These are phyloP conservation scores for Lathronympha strigana DNA, from an alignment of 2,888 invertebrate genomes.

Conservation along the genomic window DNA sequence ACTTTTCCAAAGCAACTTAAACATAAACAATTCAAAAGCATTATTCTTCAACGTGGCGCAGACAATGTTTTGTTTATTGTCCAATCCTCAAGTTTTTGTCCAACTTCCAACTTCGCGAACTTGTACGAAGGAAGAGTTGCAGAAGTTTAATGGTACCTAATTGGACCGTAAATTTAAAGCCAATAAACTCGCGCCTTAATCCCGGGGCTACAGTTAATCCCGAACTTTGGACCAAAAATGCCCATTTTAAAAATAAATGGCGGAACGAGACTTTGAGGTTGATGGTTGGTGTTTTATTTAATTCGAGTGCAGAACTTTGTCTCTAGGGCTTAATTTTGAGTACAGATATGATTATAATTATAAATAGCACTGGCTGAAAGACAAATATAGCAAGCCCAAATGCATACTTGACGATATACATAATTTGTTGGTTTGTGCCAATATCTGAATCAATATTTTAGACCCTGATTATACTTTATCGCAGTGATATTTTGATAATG, in stretches of 20 bases:
- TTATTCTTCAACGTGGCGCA: not conserved
- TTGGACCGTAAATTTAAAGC: slow-evolving; percentile 26
- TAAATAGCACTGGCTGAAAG: too few species aligned
- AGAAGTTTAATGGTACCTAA: slow-evolving; percentile 24
- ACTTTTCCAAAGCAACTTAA: not conserved
- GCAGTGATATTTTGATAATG: too few species aligned
- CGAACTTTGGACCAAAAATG: slow-evolving; percentile 5
- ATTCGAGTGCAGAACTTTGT: not conserved
- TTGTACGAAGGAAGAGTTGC: slow-evolving; percentile 17
- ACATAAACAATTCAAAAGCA: slow-evolving; percentile 1
- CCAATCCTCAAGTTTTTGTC: not conserved
- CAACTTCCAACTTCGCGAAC: not conserved
- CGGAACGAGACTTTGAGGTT: not conserved
- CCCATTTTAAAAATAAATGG: slow-evolving; percentile 7
- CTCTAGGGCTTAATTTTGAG: too few species aligned
- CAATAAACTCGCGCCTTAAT: slow-evolving; percentile 19
- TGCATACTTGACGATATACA: too few species aligned
- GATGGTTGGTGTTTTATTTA: not conserved
- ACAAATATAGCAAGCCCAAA: too few species aligned
- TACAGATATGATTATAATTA: too few species aligned
- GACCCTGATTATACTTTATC: too few species aligned
- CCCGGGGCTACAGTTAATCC: slow-evolving; percentile 19
- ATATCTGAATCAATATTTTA: too few species aligned
- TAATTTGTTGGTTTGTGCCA: too few species aligned
- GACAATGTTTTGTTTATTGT: slow-evolving; percentile 4